Base-by-base conservation (phyloP, 2,797 vertebrate species). In the Centropyge bicolor region DNA sequence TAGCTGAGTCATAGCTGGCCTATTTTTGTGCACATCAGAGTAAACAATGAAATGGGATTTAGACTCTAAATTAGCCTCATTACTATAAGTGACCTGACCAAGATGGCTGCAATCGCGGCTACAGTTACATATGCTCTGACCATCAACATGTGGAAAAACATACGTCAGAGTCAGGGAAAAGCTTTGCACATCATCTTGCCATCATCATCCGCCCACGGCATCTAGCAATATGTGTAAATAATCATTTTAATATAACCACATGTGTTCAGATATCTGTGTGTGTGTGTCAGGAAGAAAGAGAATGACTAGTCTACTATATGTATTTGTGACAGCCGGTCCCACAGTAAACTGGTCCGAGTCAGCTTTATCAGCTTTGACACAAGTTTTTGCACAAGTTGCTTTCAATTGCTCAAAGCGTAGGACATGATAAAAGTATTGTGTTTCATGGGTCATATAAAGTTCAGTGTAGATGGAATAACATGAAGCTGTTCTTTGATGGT, bases 91-190 rank as follows among this genome's bases (percentile, higher is more conserved):
- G 48, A 70, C 27, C 54, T 35, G 41, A 76, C 52, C 38, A 27
- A 41, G 24, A 62, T 70, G 64, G 78, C 51, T 66, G 51, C 24
- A 76, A 31, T 73, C 69, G 61, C 57, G 56, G 71, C 49, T 60
- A n/a, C 20, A 52, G 22, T 45, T 54, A 49, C 56, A 48, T 52
- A 59, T 40, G 46, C 72, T 80, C 46, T n/a, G 38, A 64, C 54
- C 69, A 46, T 86, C 38, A 75, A 49, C 20, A 71, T 51, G 31
- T 64, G 22, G 62, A 76, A 31, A 78, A 51, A 55, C 76, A 31
- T 43, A 60, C 49, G 38, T 54, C 60, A 43, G 49, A 84, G 81
- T 89, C 85, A 81, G 83, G 80, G 89, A 84, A 78, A 80, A 41
- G 62, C 76, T 86, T 88, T 85, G 83, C 73, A 85, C 78, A 75